Evolutionary conservation across 2,888 invertebrate species (phyloP), one percentile per base, ranked within the genome.

Genomic region (Diadromus collaris): DNA sequence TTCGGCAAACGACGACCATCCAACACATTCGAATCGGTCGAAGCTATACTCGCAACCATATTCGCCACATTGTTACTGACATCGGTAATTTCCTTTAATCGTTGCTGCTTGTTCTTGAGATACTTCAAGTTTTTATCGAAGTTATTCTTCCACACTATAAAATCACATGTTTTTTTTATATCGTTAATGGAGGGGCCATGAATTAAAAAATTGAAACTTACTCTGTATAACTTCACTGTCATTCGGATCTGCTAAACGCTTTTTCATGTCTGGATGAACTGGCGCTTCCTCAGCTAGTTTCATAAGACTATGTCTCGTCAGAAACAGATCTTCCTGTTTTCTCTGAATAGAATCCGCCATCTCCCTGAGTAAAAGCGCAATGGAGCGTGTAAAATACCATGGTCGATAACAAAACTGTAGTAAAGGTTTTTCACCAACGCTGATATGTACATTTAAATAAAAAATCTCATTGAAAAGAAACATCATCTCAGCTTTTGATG

Each of bases 81-180:
- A 29, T 78, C 73, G 54, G 85, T 81, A 4, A 85, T 63, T 34
- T 84, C 58, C 71, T 78, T 77, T 32, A 89, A 73, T 21, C 71
- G n/a, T 46, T 38, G 32, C 19, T 82, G 76, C 44, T 82, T 85
- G 29, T 71, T 78, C 70, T 81, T 73, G 32, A 85, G 68, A 16
- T 82, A 75, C n/a, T 68, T 71, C 6, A 84, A 48, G 27, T 67
- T 72, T 29, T 83, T 67, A 0, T 44, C 58, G 69, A 86, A 70
- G 76, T 80, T 83, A 2, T 41, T 34, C 68, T 83, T 85, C 89
- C 89, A 89, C 77, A 84, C 88, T 88, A 27, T 65, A 81, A 72
- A 63, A 65, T 54, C 13, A 21, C 4, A 27, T 24, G 6, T 29
- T 24, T 38, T 54, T 61, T 34, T 44, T 5, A 51, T 21, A 51